Conservation (phyloP, 2,888 invertebrate genomes). For the Limnephilus lunatus region DNA sequence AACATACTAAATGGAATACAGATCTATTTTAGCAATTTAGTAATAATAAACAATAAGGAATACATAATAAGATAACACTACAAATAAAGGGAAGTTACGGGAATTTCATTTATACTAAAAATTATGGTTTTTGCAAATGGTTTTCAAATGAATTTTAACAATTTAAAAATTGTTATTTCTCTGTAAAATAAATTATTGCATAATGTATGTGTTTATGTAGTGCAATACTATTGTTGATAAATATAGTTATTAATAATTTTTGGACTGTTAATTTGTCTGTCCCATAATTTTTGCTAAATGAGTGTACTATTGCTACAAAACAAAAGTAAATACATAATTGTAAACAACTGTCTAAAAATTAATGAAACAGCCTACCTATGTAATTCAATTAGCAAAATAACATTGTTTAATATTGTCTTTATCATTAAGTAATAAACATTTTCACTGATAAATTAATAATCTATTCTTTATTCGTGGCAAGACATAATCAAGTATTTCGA, state of each 20-base stretch:
- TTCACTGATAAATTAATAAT: not conserved
- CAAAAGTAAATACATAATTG: not conserved
- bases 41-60: not conserved
- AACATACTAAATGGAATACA: constrained; percentile 38
- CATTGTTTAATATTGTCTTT: not conserved
- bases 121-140: not conserved
- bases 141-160: not conserved
- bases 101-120: not conserved
- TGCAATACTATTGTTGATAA: not conserved
- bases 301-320: not conserved
- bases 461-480: not conserved
- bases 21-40: constrained; percentile 8
- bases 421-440: not conserved
- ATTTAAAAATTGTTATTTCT: not conserved
- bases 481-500: not conserved
- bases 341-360: not conserved
- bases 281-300: not conserved
- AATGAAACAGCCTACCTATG: not conserved
- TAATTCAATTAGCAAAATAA: not conserved
- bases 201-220: not conserved
- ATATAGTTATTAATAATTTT: not conserved
- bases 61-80: not conserved
- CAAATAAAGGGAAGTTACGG: not conserved
- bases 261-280: not conserved
- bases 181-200: too few relatives aligned